Base-by-base conservation (phyloP, 2,797 vertebrate species). In the Tamandua tetradactyla region DNA sequence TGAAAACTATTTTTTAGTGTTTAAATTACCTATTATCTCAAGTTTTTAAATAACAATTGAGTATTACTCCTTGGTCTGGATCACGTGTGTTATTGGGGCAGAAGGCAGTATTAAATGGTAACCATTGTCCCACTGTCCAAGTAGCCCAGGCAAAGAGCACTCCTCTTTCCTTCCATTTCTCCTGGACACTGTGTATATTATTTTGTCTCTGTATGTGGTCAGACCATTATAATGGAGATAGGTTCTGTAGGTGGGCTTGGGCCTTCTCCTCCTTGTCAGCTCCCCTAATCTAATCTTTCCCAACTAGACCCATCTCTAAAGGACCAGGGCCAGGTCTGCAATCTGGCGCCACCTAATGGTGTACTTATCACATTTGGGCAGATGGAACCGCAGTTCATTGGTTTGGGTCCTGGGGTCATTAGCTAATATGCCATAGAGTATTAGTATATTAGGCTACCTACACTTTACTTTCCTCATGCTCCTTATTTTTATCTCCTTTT, bases 321-420 rank as follows among this genome's bases (percentile, higher is more conserved):
- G 25, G 44, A 76, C 35, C 42, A 23, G 2, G 12, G 75, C 13
- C 23, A 20, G 27, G 57, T 93, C 35, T 91, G 69, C 68, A 49
- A 74, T 87, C 84, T 96, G 87, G 91, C 68, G 84, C 97, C 94
- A 91, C 92, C 96, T 96, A 64, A 91, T 95, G 96, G 95, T 35
- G 0, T 13, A 74, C 32, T 11, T 25, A 23, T 23, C 42, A 76
- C 64, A 5, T 27, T 30, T 49, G 12, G 71, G 69, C 3, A 2
- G 49, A 17, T 52, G 83, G 37, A 59, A 32, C 20, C 57, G n/a
- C 2, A 4, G 27, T 30, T 22, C 40, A n/a, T 23, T 82, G 59
- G 40, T 18, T 27, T 74, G 72, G 44, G n/a, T 30, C 20, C 27
- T 42, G 42, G n/a, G 69, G 44, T 76, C 68, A n/a, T 0, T 0